Evolutionary conservation across 2,113 vertebrate species (phyloP), one percentile per base, ranked within the genome.

Genomic region (Macheiramphus alcinus): DNA sequence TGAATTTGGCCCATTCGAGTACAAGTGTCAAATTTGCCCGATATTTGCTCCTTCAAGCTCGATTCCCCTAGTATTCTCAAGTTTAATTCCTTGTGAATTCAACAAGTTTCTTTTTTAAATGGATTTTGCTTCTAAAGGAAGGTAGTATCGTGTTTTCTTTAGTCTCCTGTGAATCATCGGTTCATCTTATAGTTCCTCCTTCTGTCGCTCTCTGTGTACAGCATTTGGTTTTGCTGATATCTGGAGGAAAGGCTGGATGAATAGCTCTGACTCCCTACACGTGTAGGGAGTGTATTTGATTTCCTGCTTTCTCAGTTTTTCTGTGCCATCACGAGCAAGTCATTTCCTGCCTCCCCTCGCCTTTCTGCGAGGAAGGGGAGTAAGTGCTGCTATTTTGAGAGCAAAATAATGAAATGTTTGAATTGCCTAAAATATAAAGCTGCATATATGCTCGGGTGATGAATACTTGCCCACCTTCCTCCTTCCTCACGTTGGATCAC

Each of bases 281-380:
- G 26, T 78, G 90, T n/a, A n/a, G n/a, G n/a, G n/a, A n/a, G n/a
- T n/a, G n/a, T 16, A 18, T 61, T 42, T 61, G 13, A 50, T 92
- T 90, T 90, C 88, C 85, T 93, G 81, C 88, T 38, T 13, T n/a
- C 95, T 86, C 95, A 74, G 50, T 16, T 66, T 32, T 11, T 13
- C 87, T 71, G 38, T 90, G 88, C 86, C 92, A 96, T 68, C 86
- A 47, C 0, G 23, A 97, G 70, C 90, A 27, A 94, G 52, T 81
- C 92, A 81, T 92, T 81, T 95, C 95, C 92, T 94, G 82, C 86
- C 94, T 93, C 53, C 89, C 74, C 74, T 80, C 13, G 12, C 81
- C 70, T 31, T 34, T 16, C 62, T 58, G 90, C 3, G 4, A 32
- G 87, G 63, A 67, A 85, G 38, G 47, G 70, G 89, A 67, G 78